A percentile compares a stretch with the other conserved stretches of the same genome.
Evolutionary conservation across 2,113 vertebrate genomes (phyloP).

Genomic region (Scytalopus superciliaris): DNA sequence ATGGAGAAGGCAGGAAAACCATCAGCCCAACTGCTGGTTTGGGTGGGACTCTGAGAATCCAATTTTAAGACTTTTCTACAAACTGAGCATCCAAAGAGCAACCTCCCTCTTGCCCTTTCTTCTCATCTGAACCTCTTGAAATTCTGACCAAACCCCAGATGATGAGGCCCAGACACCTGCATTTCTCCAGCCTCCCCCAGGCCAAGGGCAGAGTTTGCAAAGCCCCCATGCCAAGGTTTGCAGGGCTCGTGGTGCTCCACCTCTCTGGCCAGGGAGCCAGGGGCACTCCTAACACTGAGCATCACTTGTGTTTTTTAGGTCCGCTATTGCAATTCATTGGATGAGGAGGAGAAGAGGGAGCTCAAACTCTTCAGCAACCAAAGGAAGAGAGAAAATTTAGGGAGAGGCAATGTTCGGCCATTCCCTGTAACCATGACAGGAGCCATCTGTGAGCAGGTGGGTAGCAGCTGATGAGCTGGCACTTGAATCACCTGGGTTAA

Average conservation of each 20-base stretch:
- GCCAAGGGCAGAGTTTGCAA: neutral
- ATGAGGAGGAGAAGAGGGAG: conserved; percentile 97
- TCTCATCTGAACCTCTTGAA: neutral
- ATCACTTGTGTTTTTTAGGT: conserved; percentile 74
- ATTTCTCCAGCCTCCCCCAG: neutral
- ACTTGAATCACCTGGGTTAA: neutral
- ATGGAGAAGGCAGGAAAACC: neutral
- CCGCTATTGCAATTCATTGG: conserved; percentile 93
- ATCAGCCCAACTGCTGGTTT: neutral
- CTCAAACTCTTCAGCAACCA: conserved; percentile 98
- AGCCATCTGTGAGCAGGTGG: conserved; percentile 95
- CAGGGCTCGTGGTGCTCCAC: fast-evolving
- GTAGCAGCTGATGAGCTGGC: neutral
- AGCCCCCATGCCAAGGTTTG: neutral
- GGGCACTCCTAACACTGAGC: neutral
- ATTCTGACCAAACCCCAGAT: neutral
- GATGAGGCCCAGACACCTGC: neutral
- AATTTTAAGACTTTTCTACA: neutral
- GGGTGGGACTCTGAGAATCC: neutral
- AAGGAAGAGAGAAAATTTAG: conserved; percentile 94
- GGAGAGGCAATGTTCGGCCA: conserved; percentile 90
- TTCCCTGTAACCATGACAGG: conserved; percentile 98
- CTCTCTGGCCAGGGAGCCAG: fast-evolving
- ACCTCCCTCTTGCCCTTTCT: neutral
- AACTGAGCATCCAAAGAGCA: neutral